Evolutionary conservation across 2,113 vertebrate genomes (phyloP), one percentile per base, ranked within the genome.

Genomic region (Circaetus cinerascens): DNA sequence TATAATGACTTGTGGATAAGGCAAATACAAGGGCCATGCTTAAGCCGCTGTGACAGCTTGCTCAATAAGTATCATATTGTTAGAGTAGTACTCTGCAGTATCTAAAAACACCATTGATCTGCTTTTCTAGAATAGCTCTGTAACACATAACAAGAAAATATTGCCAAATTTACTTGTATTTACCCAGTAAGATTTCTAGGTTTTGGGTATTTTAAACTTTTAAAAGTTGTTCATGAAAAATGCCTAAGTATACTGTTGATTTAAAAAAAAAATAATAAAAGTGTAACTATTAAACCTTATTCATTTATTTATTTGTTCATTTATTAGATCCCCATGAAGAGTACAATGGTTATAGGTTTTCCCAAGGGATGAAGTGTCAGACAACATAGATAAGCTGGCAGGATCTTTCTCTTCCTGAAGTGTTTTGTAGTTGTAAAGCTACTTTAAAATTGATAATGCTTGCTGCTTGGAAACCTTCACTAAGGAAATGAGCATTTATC

Each of bases 401-500:
- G 5, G 13, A 82, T 91, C 60, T 82, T 85, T 10, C 27, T 92
- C 63, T 66, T 79, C 15, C 63, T 90, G 62, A 73, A 43, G 23
- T 32, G 15, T 73, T 93, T 79, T 76, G 36, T 66, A n/a, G 53
- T 83, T 86, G 34, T 88, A 90, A 80, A 93, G 3, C 13, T 69
- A 10, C 55, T 95, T 82, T 53, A 46, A 74, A 97, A 84, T 86
- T 88, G 75, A 84, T 90, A 94, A 86, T 17, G 11, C 13, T 78
- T 90, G 30, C 67, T 92, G 29, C 53, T 93, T 79, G 50, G 59
- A 90, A 92, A 83, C n/a, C 22, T 88, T 88, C 19, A 14, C 32
- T 34, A 67, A 57, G 30, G 72, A 93, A 90, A 94, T 66, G 10
- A 79, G 88, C 32, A 84, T 86, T 88, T 82, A 83, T 95, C 84